These are phyloP conservation scores for Drosophila ustulata DNA, from an alignment of 2,888 invertebrate genomes.

Conservation along the genomic window DNA sequence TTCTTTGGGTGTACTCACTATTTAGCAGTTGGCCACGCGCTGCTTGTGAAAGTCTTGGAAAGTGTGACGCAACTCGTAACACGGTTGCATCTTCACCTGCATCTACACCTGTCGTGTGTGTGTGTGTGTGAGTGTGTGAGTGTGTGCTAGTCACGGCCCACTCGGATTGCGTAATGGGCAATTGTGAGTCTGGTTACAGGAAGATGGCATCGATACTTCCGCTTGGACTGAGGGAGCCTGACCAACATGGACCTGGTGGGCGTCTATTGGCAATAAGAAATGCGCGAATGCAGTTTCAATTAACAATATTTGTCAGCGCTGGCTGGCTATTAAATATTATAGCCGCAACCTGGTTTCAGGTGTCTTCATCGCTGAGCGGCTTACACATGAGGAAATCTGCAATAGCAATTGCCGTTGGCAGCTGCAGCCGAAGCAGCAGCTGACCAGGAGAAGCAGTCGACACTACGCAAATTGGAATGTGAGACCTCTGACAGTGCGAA, in stretches of 20 bases:
- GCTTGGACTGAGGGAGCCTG: constrained; percentile 27
- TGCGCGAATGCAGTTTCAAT: constrained; percentile 54
- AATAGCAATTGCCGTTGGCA: constrained; percentile 47
- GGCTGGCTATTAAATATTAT: constrained; percentile 49
- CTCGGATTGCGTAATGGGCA: constrained; percentile 65
- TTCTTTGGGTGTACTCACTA: constrained; percentile 11
- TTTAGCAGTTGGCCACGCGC: constrained; percentile 16
- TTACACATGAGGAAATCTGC: constrained; percentile 48
- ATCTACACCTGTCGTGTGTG: constrained; percentile 12
- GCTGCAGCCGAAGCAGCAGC: not conserved
- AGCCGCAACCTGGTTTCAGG: constrained; percentile 52
- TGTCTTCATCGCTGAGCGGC: constrained; percentile 56
- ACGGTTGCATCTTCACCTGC: constrained; percentile 61
- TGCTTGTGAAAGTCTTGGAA: constrained; percentile 49
- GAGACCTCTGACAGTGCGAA: constrained; percentile 73
- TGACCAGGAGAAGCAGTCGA: constrained; percentile 27
- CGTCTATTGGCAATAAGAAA: constrained; percentile 21
- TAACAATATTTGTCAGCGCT: constrained; percentile 69
- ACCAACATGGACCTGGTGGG: constrained; percentile 21
- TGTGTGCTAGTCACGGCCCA: constrained; percentile 43
- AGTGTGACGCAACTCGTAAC: constrained; percentile 67
- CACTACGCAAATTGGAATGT: constrained; percentile 74
- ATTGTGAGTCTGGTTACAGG: constrained; percentile 61
- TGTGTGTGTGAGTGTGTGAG: constrained; percentile 46
- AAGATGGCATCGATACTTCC: constrained; percentile 59